Base-by-base conservation (phyloP, 2,888 invertebrate species). In the Mythimna vitellina region DNA sequence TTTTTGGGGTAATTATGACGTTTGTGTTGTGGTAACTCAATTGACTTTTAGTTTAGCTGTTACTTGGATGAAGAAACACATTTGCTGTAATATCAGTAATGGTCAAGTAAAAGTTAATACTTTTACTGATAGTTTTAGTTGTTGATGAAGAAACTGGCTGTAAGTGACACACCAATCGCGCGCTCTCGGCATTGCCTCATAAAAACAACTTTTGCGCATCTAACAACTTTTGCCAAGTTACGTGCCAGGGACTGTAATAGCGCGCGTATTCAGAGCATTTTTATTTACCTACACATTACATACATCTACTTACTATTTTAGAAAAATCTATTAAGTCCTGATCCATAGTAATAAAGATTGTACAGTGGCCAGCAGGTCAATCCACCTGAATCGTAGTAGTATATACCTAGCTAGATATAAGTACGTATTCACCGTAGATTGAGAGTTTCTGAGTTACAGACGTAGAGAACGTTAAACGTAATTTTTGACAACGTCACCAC, bases 231-330 rank as follows among this genome's bases (percentile, higher is more conserved):
- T 32, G 29, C 29, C 29, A 32, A 32, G 29, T 32, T 54, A 54
- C 22, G 25, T 54, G 29, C 20, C 6, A 20, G 56, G 56, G 32
- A 29, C 56, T 57, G 56, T 57, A 57, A 57, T 57, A 57, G 56
- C 56, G 56, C 56, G 56, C 56, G 29, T 51, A 63, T 63, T 63
- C 22, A 60, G 58, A 60, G 58, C 58, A 38, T 60, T 60, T 60
- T 60, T 60, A 60, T 60, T 60, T 60, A 60, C 58, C 10, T 60
- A 38, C 58, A 38, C 58, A 5, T 60, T 60, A 60, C 56, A 57
- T 57, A n/a, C n/a, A n/a, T n/a, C n/a, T n/a, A n/a, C n/a, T n/a
- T n/a, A n/a, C n/a, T n/a, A n/a, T n/a, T n/a, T n/a, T n/a, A n/a
- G n/a, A n/a, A n/a, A n/a, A 56, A 56, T 56, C 25, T 29, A 56